Evolutionary conservation across 2,888 invertebrate species (phyloP), one percentile per base, ranked within the genome.

Genomic region (Emmelina monodactyla): DNA sequence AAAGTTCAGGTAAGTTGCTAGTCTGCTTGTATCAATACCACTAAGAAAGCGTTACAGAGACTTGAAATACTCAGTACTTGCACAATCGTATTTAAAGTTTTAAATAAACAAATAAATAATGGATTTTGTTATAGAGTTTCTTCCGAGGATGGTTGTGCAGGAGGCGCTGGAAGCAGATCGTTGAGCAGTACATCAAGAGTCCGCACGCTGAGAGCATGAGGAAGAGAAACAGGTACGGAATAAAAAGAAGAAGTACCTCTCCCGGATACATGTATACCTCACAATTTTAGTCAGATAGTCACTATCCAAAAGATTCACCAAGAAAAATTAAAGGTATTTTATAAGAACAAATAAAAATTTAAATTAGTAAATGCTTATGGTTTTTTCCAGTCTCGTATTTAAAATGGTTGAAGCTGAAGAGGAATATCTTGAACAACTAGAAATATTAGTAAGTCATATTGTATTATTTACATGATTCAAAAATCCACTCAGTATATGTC

Each of bases 141-240:
- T 94, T 95, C 73, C 85, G 94, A 4, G 95, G 95, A 9, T 95
- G 95, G 95, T 68, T 95, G 36, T 95, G 94, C 62, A 83, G 95
- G 9, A 82, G 94, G 6, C 82, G 94, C 28, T 95, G 95, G 95
- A 95, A 95, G 65, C 94, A 94, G 64, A 95, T 95, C 37, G 94
- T 95, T 12, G 94, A 94, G 51, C 91, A 94, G 61, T 95, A 95
- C 66, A 95, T 95, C 57, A 92, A 92, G 61, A 94, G 93, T 40
- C 94, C 94, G 0, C 94, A 95, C 59, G 94, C 94, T 0, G 94
- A 94, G 63, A 94, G 91, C 59, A 94, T 95, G 94, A 81, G 94
- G 36, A 94, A 94, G 61, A 73, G 95, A 38, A 95, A 95, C 81
- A 91, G 89, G 87, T 89, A 65, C n/a, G n/a, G n/a, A n/a, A n/a